Evolutionary conservation across 2,113 vertebrate species (phyloP).

Genomic region (Perccottus glenii): DNA sequence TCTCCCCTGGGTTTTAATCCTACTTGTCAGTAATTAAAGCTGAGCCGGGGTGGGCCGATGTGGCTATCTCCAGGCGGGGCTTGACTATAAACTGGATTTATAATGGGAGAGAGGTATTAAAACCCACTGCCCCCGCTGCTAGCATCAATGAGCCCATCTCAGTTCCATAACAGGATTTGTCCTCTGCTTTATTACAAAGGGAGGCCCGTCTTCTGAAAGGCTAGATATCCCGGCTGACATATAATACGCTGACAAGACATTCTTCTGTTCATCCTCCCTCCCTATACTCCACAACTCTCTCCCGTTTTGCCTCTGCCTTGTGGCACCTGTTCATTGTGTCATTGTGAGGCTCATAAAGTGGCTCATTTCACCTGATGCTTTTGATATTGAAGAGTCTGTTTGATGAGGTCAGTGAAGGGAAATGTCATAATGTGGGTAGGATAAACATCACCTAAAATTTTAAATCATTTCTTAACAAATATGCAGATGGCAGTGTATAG

Average conservation of each 20-base stretch:
- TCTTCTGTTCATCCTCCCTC: slow-evolving; percentile 60
- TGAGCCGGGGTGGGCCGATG: slow-evolving; percentile 71
- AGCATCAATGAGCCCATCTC: slow-evolving; percentile 85
- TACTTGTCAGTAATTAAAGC: slow-evolving; percentile 93
- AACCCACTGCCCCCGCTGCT: slow-evolving; percentile 84
- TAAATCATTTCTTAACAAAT: background rate
- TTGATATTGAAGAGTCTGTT: slow-evolving; percentile 18
- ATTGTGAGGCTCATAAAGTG: slow-evolving; percentile 14
- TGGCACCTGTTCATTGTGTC: slow-evolving; percentile 8
- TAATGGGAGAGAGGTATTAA: slow-evolving; percentile 87
- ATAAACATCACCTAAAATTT: background rate
- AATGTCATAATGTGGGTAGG: slow-evolving; percentile 4
- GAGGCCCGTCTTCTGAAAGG: slow-evolving; percentile 73
- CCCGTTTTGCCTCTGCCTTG: slow-evolving; percentile 16
- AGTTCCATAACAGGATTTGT: slow-evolving; percentile 88
- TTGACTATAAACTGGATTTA: slow-evolving; percentile 90
- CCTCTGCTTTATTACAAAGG: slow-evolving; percentile 87
- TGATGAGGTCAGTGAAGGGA: slow-evolving; percentile 7
- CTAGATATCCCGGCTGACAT: slow-evolving; percentile 72
- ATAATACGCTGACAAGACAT: slow-evolving; percentile 77
- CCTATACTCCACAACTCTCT: slow-evolving; percentile 16
- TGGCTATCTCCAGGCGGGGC: slow-evolving; percentile 74
- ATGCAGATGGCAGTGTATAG: background rate
- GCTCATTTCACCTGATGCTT: slow-evolving; percentile 40
- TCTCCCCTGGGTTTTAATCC: slow-evolving; percentile 85